Evolutionary conservation across 2,888 invertebrate genomes (phyloP).

Genomic region (Hydroisotoma schaefferi): DNA sequence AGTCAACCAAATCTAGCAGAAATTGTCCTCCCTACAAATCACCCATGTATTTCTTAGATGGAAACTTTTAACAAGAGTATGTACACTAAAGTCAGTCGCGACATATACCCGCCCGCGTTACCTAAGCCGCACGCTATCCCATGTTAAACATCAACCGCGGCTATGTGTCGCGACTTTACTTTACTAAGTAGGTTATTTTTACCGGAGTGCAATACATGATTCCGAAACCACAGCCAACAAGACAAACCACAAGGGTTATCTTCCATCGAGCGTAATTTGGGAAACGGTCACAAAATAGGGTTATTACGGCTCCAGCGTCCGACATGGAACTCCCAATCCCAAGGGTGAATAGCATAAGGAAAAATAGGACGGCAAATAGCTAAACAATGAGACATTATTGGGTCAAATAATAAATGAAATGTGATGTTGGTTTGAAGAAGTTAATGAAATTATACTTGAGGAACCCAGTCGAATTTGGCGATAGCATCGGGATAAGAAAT

Average conservation of each 20-base stretch:
- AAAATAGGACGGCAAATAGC: conserved; percentile 74
- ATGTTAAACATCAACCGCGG: too few relatives aligned
- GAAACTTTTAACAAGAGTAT: too few relatives aligned
- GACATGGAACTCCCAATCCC: conserved; percentile 73
- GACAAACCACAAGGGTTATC: conserved; percentile 59
- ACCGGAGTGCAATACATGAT: conserved; percentile 75
- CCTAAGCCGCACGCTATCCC: too few relatives aligned
- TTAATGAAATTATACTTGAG: too few relatives aligned
- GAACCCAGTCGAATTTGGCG: conserved; percentile 66
- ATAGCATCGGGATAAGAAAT: conserved; percentile 81
- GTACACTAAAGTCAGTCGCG: too few relatives aligned
- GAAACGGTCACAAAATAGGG: conserved; percentile 66
- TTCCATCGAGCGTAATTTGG: conserved; percentile 60
- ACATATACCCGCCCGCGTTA: too few relatives aligned
- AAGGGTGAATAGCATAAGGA: conserved; percentile 74
- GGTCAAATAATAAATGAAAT: too few relatives aligned
- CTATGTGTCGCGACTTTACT: too few relatives aligned
- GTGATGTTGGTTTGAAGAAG: too few relatives aligned
- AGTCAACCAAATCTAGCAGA: conserved; percentile 60
- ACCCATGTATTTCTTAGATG: too few relatives aligned
- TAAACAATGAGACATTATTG: too few relatives aligned
- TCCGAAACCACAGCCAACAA: conserved; percentile 62
- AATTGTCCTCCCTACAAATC: conserved; percentile 61
- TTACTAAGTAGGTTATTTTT: too few relatives aligned
- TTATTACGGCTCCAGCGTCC: conserved; percentile 65